phyloP scores from a whole-genome alignment of 1,140 invertebrate species.

The Grapholita molesta region DNA sequence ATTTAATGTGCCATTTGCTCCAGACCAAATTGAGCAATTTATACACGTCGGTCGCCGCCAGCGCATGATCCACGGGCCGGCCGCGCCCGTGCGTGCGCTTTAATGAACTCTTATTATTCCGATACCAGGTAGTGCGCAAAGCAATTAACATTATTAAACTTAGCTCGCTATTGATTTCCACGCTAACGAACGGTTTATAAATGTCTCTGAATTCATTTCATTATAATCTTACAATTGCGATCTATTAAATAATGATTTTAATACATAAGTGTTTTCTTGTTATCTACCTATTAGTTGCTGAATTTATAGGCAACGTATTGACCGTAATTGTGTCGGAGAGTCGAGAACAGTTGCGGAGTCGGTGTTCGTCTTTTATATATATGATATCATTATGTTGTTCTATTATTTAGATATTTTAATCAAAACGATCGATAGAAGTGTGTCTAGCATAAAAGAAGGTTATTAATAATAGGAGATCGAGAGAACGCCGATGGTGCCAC shows the following conservation, averaged over 20 bases:
- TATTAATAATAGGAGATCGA: constrained; percentile 74
- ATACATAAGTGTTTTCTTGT: neutral
- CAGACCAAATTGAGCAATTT: constrained; percentile 70
- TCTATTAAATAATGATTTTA: neutral
- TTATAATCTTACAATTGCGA: neutral
- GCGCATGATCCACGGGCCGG: constrained; percentile 29
- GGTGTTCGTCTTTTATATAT: constrained; percentile 38
- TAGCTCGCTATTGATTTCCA: neutral
- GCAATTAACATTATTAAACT: constrained; percentile 47
- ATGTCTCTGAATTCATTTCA: neutral
- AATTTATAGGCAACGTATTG: neutral
- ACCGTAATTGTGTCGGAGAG: neutral
- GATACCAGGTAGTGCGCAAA: constrained; percentile 34
- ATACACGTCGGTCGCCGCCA: constrained; percentile 43
- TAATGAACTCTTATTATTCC: constrained; percentile 51
- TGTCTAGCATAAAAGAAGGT: constrained; percentile 66
- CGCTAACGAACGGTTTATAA: neutral
- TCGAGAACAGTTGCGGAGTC: constrained; percentile 42
- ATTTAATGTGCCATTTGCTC: constrained; percentile 67
- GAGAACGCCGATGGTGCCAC: constrained; percentile 60
- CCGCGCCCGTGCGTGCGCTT: constrained; percentile 32
- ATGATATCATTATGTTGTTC: constrained; percentile 57
- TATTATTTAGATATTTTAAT: constrained; percentile 77
- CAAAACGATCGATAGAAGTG: constrained; percentile 65
- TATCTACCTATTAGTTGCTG: neutral